Evolutionary conservation across 2,888 invertebrate species (phyloP), one percentile per base, ranked within the genome.

Genomic region (Deilephila porcellus): DNA sequence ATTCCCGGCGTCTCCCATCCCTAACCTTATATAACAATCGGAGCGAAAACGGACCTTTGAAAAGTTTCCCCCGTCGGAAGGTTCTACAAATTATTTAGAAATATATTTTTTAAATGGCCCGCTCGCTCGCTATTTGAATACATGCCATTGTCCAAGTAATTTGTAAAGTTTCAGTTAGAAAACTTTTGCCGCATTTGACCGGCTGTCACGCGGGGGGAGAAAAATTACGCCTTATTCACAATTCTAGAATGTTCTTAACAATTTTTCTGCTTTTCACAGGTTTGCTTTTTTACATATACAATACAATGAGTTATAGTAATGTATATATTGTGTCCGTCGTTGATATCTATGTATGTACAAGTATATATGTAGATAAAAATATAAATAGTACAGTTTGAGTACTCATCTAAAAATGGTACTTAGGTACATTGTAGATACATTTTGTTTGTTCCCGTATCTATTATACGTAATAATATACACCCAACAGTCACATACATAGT

Each of bases 11-110:
- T 32, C 8, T 45, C 70, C 60, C 74, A 53, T 70, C 74, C 56
- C 74, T 72, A 72, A 1, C 45, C 62, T 74, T 81, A 80, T 74
- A 78, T 80, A 82, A 81, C 70, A 25, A 82, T 75, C 7, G 25
- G 67, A 34, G 67, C 70, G n/a, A 73, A 74, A 77, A 74, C 59
- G 74, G 70, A 70, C 53, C 67, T 71, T 73, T 72, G n/a, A 20
- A 74, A 78, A 73, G 11, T 14, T 53, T 56, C 34, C 11, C 32
- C 56, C 56, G 5, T 34, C 53, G 25, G n/a, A 72, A 71, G 14
- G 0, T 75, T 73, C 67, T 74, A 11, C 20, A 74, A 80, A 76
- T 60, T 53, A 29, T 59, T 34, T 56, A 20, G 25, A 19, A 52
- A 63, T 34, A 29, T 52, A 19, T n/a, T 70, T 70, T 56, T 34